These are phyloP conservation scores for Drosophila tripunctata DNA, from an alignment of 2,888 invertebrate species.

Conservation along the genomic window DNA sequence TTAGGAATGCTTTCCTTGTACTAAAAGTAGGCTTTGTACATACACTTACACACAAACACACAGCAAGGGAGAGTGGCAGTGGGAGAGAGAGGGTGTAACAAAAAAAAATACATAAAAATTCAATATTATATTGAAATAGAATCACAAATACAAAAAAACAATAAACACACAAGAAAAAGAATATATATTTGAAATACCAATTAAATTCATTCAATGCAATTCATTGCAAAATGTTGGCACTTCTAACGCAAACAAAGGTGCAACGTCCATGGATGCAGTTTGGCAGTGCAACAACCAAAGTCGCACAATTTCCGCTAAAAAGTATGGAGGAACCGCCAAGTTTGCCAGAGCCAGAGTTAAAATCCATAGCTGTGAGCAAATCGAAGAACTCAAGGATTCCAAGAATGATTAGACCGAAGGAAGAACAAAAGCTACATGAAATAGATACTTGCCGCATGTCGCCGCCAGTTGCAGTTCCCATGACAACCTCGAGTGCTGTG, in stretches of 20 bases:
- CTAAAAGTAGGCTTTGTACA: constrained; percentile 1
- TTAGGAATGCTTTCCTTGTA: neutral
- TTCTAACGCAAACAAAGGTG: constrained; percentile 27
- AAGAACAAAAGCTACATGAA: neutral
- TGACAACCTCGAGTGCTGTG: neutral
- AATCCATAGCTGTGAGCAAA: neutral
- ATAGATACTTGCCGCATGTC: neutral
- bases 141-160: constrained; percentile 1
- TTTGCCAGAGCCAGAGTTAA: neutral
- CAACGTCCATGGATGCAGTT: constrained; percentile 27
- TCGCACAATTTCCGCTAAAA: neutral
- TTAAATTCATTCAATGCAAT: neutral
- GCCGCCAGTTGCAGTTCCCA: neutral
- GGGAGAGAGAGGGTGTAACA: neutral
- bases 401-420: constrained; percentile 7
- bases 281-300: neutral
- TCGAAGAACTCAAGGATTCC: constrained; percentile 26
- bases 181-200: constrained; percentile 1
- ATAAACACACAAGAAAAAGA: neutral
- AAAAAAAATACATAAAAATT: neutral
- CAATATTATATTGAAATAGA: neutral
- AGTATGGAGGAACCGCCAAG: neutral
- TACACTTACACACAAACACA: neutral
- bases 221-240: constrained; percentile 30
- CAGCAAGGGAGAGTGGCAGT: neutral